phyloP scores from a whole-genome alignment of 2,113 vertebrate genomes.

The Panthera tigris region DNA sequence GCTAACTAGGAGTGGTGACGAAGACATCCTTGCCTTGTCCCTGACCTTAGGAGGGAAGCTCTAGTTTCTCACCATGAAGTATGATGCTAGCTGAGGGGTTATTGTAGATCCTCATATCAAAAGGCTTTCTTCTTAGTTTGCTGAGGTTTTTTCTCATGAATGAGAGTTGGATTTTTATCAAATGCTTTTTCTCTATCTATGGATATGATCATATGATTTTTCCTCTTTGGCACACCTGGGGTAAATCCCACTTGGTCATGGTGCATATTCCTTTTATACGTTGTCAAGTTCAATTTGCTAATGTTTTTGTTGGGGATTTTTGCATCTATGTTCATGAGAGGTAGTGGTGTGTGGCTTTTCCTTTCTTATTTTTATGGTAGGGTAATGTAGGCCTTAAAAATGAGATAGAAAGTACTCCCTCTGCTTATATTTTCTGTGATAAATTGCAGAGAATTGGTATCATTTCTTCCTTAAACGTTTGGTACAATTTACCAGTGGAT shows the following conservation, averaged over 20 bases:
- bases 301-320: neutral
- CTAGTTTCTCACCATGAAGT: neutral
- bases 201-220: neutral
- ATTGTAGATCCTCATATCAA: too few relatives aligned
- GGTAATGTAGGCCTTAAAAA: neutral
- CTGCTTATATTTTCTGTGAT: neutral
- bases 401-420: neutral
- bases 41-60: neutral
- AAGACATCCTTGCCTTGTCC: neutral
- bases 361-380: neutral
- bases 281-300: neutral
- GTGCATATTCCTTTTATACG: neutral
- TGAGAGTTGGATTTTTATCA: neutral
- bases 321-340: neutral
- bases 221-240: neutral
- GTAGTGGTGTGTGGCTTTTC: neutral
- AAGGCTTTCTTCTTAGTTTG: neutral
- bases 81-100: neutral
- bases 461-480: neutral
- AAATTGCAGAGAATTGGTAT: too few relatives aligned
- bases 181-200: neutral
- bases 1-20: neutral
- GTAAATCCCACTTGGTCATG: neutral
- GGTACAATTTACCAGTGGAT: neutral
- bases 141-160: too few relatives aligned